A percentile compares a stretch with the other conserved stretches of the same genome.
These are phyloP conservation scores for Tyria jacobaeae DNA, from an alignment of 2,888 invertebrate species.

Conservation along the genomic window DNA sequence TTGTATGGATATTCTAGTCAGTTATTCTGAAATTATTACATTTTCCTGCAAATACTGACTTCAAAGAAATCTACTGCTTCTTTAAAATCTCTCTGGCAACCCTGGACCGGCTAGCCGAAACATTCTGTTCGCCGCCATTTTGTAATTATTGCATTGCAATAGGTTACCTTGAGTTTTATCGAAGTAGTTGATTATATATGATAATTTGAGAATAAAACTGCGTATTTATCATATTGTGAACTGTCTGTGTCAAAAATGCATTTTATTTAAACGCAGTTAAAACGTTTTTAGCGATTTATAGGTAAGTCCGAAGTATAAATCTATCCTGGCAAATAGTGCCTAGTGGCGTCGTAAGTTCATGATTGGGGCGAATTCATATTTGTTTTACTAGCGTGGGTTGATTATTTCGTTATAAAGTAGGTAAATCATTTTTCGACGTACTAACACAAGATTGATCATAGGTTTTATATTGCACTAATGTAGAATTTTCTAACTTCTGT, in stretches of 20 bases:
- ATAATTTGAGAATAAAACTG: conserved; percentile 36
- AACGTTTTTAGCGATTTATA: conserved; percentile 53
- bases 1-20: too few relatives aligned
- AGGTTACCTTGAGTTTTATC: background rate
- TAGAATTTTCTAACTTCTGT: conserved; percentile 1
- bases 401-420: background rate
- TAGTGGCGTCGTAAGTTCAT: conserved; percentile 38
- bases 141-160: background rate
- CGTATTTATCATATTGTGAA: conserved; percentile 53
- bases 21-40: too few relatives aligned
- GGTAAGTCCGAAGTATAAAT: conserved; percentile 58
- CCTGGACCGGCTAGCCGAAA: too few relatives aligned
- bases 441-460: background rate
- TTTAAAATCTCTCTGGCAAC: too few relatives aligned
- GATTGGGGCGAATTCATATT: background rate
- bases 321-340: conserved; percentile 18
- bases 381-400: background rate
- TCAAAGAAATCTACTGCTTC: too few relatives aligned
- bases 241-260: conserved; percentile 54
- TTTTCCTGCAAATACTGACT: too few relatives aligned
- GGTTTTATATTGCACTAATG: background rate
- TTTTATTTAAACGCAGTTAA: conserved; percentile 46
- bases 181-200: conserved; percentile 17
- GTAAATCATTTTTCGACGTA: background rate
- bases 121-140: too few relatives aligned